A percentile compares a stretch with the other conserved stretches of the same genome.
Evolutionary conservation across 2,113 vertebrate species (phyloP).

Genomic region (Lampris incognitus): DNA sequence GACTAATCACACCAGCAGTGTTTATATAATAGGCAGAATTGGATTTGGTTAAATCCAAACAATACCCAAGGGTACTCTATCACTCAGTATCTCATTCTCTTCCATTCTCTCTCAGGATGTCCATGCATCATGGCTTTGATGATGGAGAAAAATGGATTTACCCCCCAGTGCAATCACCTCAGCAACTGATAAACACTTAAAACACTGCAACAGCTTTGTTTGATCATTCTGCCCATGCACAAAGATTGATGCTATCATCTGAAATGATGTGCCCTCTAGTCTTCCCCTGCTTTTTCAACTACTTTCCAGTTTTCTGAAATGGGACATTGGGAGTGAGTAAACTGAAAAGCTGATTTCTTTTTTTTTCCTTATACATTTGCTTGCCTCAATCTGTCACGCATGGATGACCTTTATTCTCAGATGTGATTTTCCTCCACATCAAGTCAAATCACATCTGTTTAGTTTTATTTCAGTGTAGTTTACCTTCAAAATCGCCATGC

Average conservation of each 20-base stretch:
- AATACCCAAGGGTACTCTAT: too few relatives aligned
- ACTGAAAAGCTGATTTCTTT: slow-evolving; percentile 52
- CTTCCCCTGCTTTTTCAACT: slow-evolving; percentile 21
- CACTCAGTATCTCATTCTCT: background rate
- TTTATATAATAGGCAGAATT: too few relatives aligned
- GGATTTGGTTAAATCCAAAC: too few relatives aligned
- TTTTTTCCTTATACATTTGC: slow-evolving; percentile 41
- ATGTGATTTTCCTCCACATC: slow-evolving; percentile 44
- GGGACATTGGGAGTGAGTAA: slow-evolving; percentile 27
- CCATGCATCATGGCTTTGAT: slow-evolving; percentile 40
- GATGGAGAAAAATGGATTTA: slow-evolving; percentile 29
- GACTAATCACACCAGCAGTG: too few relatives aligned
- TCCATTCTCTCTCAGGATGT: background rate
- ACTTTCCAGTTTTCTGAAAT: slow-evolving; percentile 29
- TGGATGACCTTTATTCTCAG: slow-evolving; percentile 32
- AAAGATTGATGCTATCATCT: slow-evolving; percentile 24
- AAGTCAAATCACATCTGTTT: slow-evolving; percentile 35
- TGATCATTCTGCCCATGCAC: background rate
- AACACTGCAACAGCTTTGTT: slow-evolving; percentile 9
- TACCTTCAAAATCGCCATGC: slow-evolving; percentile 35
- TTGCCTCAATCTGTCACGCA: slow-evolving; percentile 50
- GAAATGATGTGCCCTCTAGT: slow-evolving; percentile 2
- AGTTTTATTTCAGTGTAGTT: slow-evolving; percentile 28
- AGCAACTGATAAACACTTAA: slow-evolving; percentile 1
- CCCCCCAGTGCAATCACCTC: background rate